Conservation (phyloP, 2,888 invertebrate species). For the Ischnus inquisitorius region DNA sequence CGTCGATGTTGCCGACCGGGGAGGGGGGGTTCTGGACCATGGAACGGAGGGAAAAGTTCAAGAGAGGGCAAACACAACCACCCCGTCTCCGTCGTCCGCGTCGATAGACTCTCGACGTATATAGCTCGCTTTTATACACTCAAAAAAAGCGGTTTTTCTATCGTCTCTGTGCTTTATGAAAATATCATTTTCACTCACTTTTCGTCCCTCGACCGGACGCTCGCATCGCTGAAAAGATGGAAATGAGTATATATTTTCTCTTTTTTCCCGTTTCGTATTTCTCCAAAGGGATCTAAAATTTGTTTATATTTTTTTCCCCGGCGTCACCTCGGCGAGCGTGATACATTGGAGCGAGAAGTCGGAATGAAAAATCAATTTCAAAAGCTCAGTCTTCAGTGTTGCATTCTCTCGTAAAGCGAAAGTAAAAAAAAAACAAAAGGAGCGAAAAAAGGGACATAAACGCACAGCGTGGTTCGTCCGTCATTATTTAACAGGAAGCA, state of each 20-base stretch:
- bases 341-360: background rate
- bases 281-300: background rate
- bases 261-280: conserved; percentile 6
- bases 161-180: conserved; percentile 8
- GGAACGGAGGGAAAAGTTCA: conserved; percentile 46
- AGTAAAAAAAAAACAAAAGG: background rate
- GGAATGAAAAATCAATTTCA: conserved; percentile 30
- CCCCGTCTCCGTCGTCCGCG: conserved; percentile 11
- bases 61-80: conserved; percentile 40
- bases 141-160: conserved; percentile 19
- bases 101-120: conserved; percentile 44
- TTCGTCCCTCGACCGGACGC: background rate
- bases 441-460: conserved; percentile 8
- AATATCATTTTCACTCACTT: conserved; percentile 3
- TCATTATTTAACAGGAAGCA: conserved; percentile 47
- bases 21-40: conserved; percentile 27
- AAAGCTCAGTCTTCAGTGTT: conserved; percentile 1
- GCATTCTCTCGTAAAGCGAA: background rate
- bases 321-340: conserved; percentile 20
- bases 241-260: background rate
- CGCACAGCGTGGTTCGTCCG: background rate
- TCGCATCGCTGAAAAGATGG: background rate
- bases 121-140: background rate
- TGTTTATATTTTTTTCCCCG: conserved; percentile 14
- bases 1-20: background rate